phyloP scores from a whole-genome alignment of 2,888 invertebrate genomes.

The Folsomia candida region DNA sequence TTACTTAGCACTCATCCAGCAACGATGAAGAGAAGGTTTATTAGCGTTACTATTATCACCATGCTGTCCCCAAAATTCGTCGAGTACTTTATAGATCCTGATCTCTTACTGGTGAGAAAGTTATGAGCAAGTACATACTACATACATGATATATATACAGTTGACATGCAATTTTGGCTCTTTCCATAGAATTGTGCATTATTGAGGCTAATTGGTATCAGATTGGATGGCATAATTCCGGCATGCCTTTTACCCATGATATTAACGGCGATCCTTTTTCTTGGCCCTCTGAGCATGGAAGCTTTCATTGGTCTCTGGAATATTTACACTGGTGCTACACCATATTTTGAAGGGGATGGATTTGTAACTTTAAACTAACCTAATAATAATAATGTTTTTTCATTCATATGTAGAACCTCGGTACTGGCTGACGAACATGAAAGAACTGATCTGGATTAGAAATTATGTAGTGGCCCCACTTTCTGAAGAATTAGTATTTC shows the following conservation, averaged over 20 bases:
- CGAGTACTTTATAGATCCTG: constrained; percentile 67
- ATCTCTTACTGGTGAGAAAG: constrained; percentile 60
- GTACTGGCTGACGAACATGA: constrained; percentile 67
- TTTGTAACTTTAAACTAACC: no score
- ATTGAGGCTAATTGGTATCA: constrained; percentile 71
- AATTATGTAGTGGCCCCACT: constrained; percentile 88
- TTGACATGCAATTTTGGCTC: constrained; percentile 9
- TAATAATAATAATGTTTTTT: constrained; percentile 5
- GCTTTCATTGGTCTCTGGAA: constrained; percentile 34
- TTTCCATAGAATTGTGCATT: constrained; percentile 53
- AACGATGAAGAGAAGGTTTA: constrained; percentile 81
- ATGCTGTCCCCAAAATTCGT: constrained; percentile 74
- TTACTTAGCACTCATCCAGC: constrained; percentile 78
- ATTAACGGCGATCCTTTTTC: constrained; percentile 74
- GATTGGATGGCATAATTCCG: constrained; percentile 68
- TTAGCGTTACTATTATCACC: constrained; percentile 80
- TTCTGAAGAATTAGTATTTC: constrained; percentile 92
- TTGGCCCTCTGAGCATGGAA: constrained; percentile 64
- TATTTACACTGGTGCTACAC: constrained; percentile 32
- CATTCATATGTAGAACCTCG: constrained; percentile 62
- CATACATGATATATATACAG: background rate
- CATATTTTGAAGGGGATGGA: background rate
- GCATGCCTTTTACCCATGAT: constrained; percentile 72
- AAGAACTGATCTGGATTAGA: constrained; percentile 78
- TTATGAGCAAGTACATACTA: background rate